Conservation (phyloP, 1,140 invertebrate genomes). For the Penaeus indicus region DNA sequence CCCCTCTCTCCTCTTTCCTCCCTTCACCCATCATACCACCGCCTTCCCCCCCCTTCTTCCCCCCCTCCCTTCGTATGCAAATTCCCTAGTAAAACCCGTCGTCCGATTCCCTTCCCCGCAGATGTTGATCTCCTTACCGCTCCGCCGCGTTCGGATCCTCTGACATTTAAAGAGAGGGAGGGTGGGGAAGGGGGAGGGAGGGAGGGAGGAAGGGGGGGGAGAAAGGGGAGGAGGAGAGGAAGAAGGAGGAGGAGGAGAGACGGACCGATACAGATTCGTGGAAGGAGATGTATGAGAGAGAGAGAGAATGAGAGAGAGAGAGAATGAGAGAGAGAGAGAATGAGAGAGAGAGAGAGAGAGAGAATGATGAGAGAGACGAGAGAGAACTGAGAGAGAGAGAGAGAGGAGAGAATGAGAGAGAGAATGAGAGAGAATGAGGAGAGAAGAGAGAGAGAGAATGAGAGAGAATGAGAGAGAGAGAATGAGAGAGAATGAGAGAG, state of each 20-base stretch:
- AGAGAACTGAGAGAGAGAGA: neutral
- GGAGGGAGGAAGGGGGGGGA: neutral
- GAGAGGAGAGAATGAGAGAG: too few species aligned
- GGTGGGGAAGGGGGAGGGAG: conserved; percentile 8
- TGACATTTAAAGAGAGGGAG: neutral
- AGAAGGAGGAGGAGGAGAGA: neutral
- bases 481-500: too few species aligned
- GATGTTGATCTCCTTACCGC: too few species aligned
- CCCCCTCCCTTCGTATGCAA: conserved; percentile 5
- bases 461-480: too few species aligned
- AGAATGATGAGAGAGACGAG: neutral
- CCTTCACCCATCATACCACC: too few species aligned
- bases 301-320: neutral
- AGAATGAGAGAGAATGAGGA: too few species aligned
- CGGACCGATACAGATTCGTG: neutral
- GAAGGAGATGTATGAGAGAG: neutral
- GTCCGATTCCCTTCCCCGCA: too few species aligned
- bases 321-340: too few species aligned
- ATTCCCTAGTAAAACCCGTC: too few species aligned
- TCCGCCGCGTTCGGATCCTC: too few species aligned
- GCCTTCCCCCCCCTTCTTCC: neutral
- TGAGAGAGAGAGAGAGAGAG: neutral
- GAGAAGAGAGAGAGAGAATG: too few species aligned
- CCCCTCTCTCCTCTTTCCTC: too few species aligned
- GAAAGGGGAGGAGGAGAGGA: neutral